These are phyloP conservation scores for Drosophila birchii DNA, from an alignment of 2,888 invertebrate species.

Conservation along the genomic window DNA sequence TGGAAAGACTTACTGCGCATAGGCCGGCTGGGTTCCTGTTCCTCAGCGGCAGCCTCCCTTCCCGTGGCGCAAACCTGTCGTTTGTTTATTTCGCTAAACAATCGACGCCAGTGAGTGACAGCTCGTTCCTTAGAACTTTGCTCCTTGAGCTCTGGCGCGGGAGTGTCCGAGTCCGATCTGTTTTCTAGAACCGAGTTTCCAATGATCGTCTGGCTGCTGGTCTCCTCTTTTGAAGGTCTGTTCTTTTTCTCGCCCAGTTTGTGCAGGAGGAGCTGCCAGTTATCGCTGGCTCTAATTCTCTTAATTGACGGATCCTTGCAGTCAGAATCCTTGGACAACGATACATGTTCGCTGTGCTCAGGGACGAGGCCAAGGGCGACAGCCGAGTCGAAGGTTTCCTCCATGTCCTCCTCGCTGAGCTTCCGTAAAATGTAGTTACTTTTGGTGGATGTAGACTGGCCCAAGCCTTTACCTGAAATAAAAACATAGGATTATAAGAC, in stretches of 20 bases:
- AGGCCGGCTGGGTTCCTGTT: constrained; percentile 38
- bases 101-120: not conserved
- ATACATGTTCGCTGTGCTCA: not conserved
- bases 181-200: not conserved
- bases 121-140: not conserved
- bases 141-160: constrained; percentile 38
- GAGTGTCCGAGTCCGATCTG: constrained; percentile 5
- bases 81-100: not conserved
- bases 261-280: not conserved
- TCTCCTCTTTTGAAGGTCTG: not conserved
- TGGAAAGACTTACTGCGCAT: constrained; percentile 63
- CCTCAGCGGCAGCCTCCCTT: not conserved
- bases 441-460: constrained; percentile 43
- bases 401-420: constrained; percentile 21
- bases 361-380: constrained; percentile 54
- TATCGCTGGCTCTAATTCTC: not conserved
- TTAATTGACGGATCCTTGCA: not conserved
- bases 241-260: not conserved
- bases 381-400: constrained; percentile 62
- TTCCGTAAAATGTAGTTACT: constrained; percentile 68
- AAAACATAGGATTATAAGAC: not conserved
- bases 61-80: not conserved
- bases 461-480: constrained; percentile 46
- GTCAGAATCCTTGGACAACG: not conserved
- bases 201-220: not conserved